These are phyloP conservation scores for Oncorhynchus keta DNA, from an alignment of 2,113 vertebrate genomes.

Conservation along the genomic window DNA sequence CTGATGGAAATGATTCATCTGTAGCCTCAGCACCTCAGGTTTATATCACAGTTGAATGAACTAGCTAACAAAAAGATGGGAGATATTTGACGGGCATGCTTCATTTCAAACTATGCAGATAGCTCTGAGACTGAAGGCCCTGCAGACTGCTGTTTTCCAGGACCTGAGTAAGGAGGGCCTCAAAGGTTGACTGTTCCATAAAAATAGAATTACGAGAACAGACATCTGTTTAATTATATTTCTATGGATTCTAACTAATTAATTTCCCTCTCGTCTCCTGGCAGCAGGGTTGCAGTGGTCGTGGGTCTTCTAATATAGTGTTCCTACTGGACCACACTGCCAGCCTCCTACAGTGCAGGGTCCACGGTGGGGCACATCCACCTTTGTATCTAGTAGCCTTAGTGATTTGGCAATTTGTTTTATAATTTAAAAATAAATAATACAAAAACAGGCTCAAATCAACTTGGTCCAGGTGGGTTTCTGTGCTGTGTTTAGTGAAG, in stretches of 20 bases:
- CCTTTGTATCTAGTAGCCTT: too few relatives aligned
- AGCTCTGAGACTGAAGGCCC: not conserved
- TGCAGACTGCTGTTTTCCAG: not conserved
- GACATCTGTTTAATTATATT: not conserved
- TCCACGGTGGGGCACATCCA: not conserved
- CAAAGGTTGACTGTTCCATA: not conserved
- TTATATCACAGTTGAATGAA: constrained; percentile 10
- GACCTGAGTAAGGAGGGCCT: too few relatives aligned
- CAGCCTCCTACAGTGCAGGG: not conserved
- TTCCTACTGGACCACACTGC: not conserved
- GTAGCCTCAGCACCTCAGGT: constrained; percentile 61
- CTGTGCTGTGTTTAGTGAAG: constrained; percentile 16
- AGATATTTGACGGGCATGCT: not conserved
- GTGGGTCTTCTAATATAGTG: too few relatives aligned
- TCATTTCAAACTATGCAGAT: not conserved
- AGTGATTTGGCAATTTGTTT: not conserved
- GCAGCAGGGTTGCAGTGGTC: too few relatives aligned
- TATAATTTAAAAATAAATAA: not conserved
- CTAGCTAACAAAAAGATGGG: not conserved
- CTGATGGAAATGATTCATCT: constrained; percentile 47
- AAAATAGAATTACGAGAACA: not conserved
- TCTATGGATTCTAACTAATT: too few relatives aligned
- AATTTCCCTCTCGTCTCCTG: too few relatives aligned
- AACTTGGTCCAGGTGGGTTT: constrained; percentile 16
- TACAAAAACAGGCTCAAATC: not conserved